These are phyloP conservation scores for Entomobrya multifasciata DNA, from an alignment of 2,888 invertebrate species.

Conservation along the genomic window DNA sequence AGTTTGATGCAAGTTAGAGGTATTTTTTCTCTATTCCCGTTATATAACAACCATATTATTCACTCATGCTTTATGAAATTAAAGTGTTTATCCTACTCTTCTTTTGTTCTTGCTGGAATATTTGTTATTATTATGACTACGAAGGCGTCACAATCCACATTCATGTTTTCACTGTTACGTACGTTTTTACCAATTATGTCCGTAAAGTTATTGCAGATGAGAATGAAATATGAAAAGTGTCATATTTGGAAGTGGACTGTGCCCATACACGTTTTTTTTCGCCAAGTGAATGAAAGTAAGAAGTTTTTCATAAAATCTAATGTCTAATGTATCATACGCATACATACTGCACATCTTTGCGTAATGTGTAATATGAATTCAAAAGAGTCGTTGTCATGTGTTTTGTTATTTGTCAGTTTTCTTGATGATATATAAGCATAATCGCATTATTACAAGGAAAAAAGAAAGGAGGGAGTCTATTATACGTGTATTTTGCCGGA, in stretches of 20 bases:
- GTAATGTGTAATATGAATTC: conserved; percentile 20
- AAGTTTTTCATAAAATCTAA: neutral
- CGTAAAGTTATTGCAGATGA: conserved; percentile 63
- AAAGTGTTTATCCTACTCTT: neutral
- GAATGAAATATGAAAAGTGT: conserved; percentile 62
- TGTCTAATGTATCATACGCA: too few species aligned
- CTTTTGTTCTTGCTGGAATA: conserved; percentile 44
- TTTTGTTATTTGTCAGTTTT: conserved; percentile 52
- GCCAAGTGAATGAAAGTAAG: conserved; percentile 43
- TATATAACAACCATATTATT: too few species aligned
- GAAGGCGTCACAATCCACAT: conserved; percentile 30
- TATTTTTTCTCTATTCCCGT: too few species aligned
- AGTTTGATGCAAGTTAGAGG: too few species aligned
- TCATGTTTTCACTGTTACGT: conserved; percentile 47
- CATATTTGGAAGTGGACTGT: conserved; percentile 74
- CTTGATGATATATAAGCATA: conserved; percentile 44
- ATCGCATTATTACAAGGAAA: conserved; percentile 19
- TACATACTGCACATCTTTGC: neutral
- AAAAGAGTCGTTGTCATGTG: neutral
- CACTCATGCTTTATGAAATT: too few species aligned
- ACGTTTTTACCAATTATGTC: conserved; percentile 75
- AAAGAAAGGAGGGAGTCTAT: neutral
- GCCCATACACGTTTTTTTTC: conserved; percentile 56
- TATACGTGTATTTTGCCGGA: conserved; percentile 11
- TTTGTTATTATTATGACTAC: conserved; percentile 36